Conservation (phyloP, 2,797 vertebrate genomes). For the Sternotherus odoratus region DNA sequence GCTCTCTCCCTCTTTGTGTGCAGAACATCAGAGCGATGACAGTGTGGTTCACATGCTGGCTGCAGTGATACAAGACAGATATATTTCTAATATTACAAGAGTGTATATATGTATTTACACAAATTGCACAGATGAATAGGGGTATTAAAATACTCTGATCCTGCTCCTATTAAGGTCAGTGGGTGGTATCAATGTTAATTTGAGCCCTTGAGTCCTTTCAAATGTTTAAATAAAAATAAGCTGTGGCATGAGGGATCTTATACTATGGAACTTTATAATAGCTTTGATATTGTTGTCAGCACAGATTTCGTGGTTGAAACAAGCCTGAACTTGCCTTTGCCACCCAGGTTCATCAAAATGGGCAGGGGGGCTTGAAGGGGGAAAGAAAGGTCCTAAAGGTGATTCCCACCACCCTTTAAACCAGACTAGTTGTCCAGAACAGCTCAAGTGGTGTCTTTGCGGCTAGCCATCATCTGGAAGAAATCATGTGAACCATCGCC, state of each 20-base stretch:
- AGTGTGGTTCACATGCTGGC: rapidly evolving
- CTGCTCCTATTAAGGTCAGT: conserved; percentile 37
- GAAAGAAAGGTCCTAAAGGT: conserved; percentile 9
- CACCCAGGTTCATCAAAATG: conserved; percentile 54
- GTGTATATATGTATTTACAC: not conserved
- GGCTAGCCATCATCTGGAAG: conserved; percentile 64
- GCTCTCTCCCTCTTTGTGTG: not conserved
- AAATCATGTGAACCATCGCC: conserved; percentile 44
- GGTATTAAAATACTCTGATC: not conserved
- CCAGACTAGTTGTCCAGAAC: conserved; percentile 45
- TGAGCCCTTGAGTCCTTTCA: conserved; percentile 3
- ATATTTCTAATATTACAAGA: not conserved
- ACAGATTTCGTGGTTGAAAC: conserved; percentile 65
- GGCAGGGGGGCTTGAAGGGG: conserved; percentile 4
- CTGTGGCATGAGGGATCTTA: conserved; percentile 24
- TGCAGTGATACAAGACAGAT: not conserved
- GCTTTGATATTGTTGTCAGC: conserved; percentile 60
- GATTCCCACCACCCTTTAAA: conserved; percentile 28
- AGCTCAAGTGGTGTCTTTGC: conserved; percentile 45
- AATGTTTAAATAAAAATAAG: conserved; percentile 52
- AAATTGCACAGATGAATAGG: rapidly evolving
- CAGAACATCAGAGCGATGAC: not conserved
- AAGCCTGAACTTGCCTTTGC: conserved; percentile 59
- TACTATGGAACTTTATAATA: conserved; percentile 48
- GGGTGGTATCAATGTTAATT: not conserved